Conservation (phyloP, 2,888 invertebrate species). For the Empis stercorea region DNA sequence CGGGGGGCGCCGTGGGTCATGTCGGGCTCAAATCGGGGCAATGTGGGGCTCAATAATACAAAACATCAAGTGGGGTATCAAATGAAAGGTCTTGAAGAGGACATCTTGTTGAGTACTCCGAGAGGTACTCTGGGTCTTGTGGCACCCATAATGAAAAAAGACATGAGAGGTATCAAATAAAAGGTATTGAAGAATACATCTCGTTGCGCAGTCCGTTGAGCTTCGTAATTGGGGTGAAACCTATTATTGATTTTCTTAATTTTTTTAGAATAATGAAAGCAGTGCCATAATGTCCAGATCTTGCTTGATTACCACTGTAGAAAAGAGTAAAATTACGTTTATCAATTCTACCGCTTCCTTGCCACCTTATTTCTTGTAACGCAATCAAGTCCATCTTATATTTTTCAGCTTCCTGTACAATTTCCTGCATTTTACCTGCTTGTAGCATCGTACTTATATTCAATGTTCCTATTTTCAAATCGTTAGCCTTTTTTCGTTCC, state of each 20-base stretch:
- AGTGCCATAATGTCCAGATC: not conserved
- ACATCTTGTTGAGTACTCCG: no score
- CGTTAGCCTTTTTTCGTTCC: not conserved
- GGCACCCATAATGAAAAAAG: no score
- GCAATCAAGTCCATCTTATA: not conserved
- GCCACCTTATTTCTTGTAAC: not conserved
- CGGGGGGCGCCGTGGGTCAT: no score
- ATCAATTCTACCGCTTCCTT: not conserved
- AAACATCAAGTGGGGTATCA: no score
- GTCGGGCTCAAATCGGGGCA: no score
- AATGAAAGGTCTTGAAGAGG: no score
- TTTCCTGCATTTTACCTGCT: not conserved
- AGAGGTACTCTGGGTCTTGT: no score
- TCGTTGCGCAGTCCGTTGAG: no score
- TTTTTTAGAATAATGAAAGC: not conserved
- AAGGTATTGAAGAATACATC: no score
- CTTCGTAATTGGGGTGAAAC: not conserved
- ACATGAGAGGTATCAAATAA: no score
- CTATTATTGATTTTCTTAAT: not conserved
- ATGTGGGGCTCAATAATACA: no score
- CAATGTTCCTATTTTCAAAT: no score
- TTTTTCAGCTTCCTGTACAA: not conserved
- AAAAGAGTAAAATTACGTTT: not conserved
- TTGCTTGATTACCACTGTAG: not conserved
- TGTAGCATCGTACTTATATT: not conserved